Evolutionary conservation across 1,140 invertebrate species (phyloP).

Genomic region (Eulimnadia texana): DNA sequence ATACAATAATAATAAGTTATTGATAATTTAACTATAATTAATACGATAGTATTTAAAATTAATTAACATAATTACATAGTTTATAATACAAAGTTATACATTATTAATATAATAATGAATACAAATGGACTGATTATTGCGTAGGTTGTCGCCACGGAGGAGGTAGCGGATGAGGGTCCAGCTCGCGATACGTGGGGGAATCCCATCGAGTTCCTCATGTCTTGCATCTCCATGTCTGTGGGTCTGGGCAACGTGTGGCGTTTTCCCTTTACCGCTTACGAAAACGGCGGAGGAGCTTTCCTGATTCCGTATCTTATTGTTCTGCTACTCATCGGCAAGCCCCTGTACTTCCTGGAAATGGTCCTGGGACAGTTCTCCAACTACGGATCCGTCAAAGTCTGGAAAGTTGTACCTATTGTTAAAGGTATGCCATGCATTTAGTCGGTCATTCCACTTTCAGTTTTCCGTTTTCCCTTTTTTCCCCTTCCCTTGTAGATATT

Average conservation of each 20-base stretch:
- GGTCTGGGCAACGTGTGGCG: constrained; percentile 24
- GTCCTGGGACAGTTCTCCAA: constrained; percentile 61
- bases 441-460: too few species aligned
- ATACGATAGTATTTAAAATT: not conserved
- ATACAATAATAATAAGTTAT: too few species aligned
- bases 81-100: not conserved
- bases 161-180: not conserved
- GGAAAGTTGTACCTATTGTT: constrained; percentile 62
- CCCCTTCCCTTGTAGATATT: too few species aligned
- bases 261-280: constrained; percentile 19
- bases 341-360: constrained; percentile 58
- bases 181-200: constrained; percentile 25
- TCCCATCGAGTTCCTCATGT: constrained; percentile 28
- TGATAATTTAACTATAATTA: too few species aligned
- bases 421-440: constrained; percentile 52
- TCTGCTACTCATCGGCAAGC: constrained; percentile 46
- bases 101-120: not conserved
- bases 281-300: constrained; percentile 43
- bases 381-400: constrained; percentile 56
- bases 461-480: too few species aligned
- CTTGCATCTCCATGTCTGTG: constrained; percentile 29
- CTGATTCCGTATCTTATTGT: constrained; percentile 49
- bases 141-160: not conserved
- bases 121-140: not conserved
- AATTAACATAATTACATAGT: not conserved